These are phyloP conservation scores for Trematomus loennbergii DNA, from an alignment of 2,113 vertebrate species.

Conservation along the genomic window DNA sequence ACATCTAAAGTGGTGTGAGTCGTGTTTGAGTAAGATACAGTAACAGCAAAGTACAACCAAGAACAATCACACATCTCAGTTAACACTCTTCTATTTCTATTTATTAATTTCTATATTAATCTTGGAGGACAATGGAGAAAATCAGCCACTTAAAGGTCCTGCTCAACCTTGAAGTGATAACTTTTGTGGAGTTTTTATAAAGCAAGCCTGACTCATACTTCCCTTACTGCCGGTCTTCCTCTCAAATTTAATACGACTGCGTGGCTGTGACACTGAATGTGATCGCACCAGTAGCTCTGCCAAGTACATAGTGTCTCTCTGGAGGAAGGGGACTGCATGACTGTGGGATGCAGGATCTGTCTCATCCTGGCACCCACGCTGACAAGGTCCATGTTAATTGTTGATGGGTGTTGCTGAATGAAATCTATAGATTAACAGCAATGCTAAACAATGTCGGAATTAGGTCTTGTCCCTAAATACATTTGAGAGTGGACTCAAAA, in stretches of 20 bases:
- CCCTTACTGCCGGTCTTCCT: slow-evolving; percentile 62
- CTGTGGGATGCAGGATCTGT: slow-evolving; percentile 45
- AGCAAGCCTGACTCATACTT: slow-evolving; percentile 71
- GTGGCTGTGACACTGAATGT: slow-evolving; percentile 70
- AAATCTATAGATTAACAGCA: slow-evolving; percentile 41
- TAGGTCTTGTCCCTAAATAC: slow-evolving; percentile 42
- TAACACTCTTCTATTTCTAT: not conserved
- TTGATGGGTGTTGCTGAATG: slow-evolving; percentile 40
- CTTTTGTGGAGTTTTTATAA: slow-evolving; percentile 54
- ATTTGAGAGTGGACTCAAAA: slow-evolving; percentile 47
- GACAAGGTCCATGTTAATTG: slow-evolving; percentile 40
- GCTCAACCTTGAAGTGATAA: slow-evolving; percentile 47
- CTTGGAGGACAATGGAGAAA: not conserved
- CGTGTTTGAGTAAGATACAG: not conserved
- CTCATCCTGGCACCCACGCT: slow-evolving; percentile 52
- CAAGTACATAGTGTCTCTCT: slow-evolving; percentile 74
- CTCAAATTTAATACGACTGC: slow-evolving; percentile 69
- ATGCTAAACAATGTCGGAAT: slow-evolving; percentile 42
- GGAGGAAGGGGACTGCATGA: slow-evolving; percentile 7
- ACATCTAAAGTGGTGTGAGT: slow-evolving; percentile 13
- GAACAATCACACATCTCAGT: slow-evolving; percentile 17
- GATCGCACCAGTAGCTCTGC: slow-evolving; percentile 73
- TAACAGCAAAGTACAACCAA: not conserved
- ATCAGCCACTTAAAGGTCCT: no score
- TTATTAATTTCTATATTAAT: slow-evolving; percentile 13